Percentiles rank a stretch among this genome's conserved stretches.
Conservation (phyloP, 2,113 vertebrate species). For the Mormyrus lacerda region DNA sequence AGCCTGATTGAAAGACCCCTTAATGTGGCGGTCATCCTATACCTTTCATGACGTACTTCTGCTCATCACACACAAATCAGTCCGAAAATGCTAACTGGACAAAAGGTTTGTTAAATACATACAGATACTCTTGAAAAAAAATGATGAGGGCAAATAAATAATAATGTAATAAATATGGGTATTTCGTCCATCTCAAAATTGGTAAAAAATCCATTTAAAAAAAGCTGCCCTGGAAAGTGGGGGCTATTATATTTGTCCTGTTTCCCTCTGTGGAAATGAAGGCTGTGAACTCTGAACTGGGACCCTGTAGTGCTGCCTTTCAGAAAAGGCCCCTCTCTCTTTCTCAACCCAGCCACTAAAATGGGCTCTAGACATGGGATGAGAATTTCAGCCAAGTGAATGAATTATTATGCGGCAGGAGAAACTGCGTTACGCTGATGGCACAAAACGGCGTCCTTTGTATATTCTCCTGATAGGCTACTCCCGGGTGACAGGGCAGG, state of each 20-base stretch:
- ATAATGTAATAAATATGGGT: conserved; percentile 13
- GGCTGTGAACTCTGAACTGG: neutral
- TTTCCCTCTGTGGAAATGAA: neutral
- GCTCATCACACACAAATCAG: neutral
- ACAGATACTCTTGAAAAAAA: neutral
- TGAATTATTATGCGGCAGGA: conserved; percentile 9
- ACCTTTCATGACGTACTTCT: neutral
- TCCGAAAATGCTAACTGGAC: neutral
- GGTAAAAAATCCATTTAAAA: conserved; percentile 6
- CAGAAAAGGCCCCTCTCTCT: neutral
- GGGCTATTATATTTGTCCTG: neutral
- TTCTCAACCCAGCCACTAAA: neutral
- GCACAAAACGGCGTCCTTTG: neutral
- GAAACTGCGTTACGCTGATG: neutral
- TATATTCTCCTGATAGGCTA: neutral
- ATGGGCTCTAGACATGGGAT: neutral
- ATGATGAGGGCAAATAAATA: conserved; percentile 7
- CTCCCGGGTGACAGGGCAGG: neutral
- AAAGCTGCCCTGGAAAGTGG: neutral
- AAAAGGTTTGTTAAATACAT: neutral
- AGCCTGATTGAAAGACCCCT: neutral
- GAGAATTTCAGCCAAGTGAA: conserved; percentile 12
- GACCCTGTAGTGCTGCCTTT: neutral
- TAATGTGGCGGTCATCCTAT: neutral
- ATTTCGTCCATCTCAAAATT: neutral